These are phyloP conservation scores for Epizoanthus rinbou DNA, from an alignment of 92 coral and sea anemone species.

Conservation along the genomic window DNA sequence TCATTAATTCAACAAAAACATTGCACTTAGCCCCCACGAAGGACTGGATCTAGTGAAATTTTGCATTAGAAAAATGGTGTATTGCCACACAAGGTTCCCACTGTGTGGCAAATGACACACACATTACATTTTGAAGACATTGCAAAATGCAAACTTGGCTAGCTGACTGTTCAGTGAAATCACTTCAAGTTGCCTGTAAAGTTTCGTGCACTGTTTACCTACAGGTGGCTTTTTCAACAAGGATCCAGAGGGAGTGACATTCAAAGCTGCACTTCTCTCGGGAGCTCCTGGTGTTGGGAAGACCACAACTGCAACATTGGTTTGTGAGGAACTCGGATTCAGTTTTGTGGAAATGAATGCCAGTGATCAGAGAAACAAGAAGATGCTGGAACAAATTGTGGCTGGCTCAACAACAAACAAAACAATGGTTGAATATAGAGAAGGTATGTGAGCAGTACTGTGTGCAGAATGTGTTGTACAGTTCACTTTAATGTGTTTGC, in stretches of 20 bases:
- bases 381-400: slow-evolving; percentile 74
- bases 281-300: slow-evolving; percentile 98
- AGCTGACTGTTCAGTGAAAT: neutral
- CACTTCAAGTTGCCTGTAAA: neutral
- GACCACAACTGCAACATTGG: slow-evolving; percentile 89
- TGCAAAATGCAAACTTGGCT: too few relatives aligned
- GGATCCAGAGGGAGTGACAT: slow-evolving; percentile 82
- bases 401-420: slow-evolving; percentile 81
- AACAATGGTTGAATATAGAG: slow-evolving; percentile 87
- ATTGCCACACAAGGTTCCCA: too few relatives aligned
- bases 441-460: slow-evolving; percentile 56
- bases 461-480: neutral
- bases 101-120: too few relatives aligned
- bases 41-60: too few relatives aligned
- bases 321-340: slow-evolving; percentile 91
- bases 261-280: slow-evolving; percentile 85
- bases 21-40: too few relatives aligned
- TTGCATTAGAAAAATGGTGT: too few relatives aligned
- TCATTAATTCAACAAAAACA: too few relatives aligned
- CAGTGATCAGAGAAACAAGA: slow-evolving; percentile 92
- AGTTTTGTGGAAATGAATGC: slow-evolving; percentile 93
- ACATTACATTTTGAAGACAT: too few relatives aligned
- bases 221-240: slow-evolving; percentile 77
- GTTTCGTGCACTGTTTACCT: neutral
- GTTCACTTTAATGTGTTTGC: too few relatives aligned